Evolutionary conservation across 1,140 invertebrate species (phyloP), one percentile per base, ranked within the genome.

Genomic region (Rhyacophila brunnea): DNA sequence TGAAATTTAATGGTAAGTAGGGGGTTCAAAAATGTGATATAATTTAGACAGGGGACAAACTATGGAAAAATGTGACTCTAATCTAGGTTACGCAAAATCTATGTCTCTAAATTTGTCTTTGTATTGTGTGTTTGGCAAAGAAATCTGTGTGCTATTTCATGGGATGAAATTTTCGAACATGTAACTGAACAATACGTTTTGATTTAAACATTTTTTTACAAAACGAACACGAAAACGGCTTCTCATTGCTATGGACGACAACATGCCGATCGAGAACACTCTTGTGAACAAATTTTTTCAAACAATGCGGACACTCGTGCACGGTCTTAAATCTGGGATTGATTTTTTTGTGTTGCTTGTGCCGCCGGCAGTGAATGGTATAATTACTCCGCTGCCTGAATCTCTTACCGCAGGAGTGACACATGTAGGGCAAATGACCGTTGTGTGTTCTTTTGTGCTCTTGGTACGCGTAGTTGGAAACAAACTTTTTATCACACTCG

Each of bases 341-440:
- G 1, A 51, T 28, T 28, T 28, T 28, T 3, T 9, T 28, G 23
- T 9, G 3, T 28, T 3, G 9, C 9, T 3, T 46, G 74, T 77
- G 53, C 75, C 68, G 66, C 80, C 61, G 53, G 5, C 32, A 40
- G 65, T 77, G 88, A 6, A 81, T 80, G 64, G 83, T 85, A 2
- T 89, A 68, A 15, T 87, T 86, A 50, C 86, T 82, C 23, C 75
- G 75, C 17, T 79, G 76, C 2, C 80, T 70, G 64, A 86, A 88
- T 2, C 70, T 60, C 51, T 81, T 81, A 1, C 78, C 76, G 68
- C 89, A 90, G 7, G 81, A 68, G 6, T 77, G 74, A 68, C 88
- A 90, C 2, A 71, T 71, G 71, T 83, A 84, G 84, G 2, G 87
- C 85, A 53, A 85, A 80, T 53, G 88, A 85, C 6, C 83, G 81